phyloP scores from a whole-genome alignment of 92 coral and sea anemone genomes.

The Palythoa grandiflora region DNA sequence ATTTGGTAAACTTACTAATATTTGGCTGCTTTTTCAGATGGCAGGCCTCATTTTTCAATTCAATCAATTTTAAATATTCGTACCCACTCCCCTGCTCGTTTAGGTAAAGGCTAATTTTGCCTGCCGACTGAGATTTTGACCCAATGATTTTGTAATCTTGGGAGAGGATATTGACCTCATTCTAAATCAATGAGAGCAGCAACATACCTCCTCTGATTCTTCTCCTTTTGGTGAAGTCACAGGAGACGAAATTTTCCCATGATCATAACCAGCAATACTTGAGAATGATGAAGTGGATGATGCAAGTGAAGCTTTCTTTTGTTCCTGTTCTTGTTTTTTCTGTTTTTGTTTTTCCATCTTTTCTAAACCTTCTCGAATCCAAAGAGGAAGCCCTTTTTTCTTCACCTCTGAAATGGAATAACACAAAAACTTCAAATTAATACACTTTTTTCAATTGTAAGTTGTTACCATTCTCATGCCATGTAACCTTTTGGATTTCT shows the following conservation, averaged over 20 bases:
- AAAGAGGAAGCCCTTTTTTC: slow-evolving; percentile 92
- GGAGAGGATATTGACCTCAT: background rate
- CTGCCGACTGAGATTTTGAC: too few species aligned
- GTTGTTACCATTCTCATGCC: too few species aligned
- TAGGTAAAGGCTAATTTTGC: too few species aligned
- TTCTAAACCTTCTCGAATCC: slow-evolving; percentile 99
- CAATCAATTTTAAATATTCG: too few species aligned
- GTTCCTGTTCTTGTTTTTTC: slow-evolving; percentile 77
- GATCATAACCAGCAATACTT: slow-evolving; percentile 86
- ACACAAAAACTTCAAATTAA: background rate
- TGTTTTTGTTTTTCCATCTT: slow-evolving; percentile 93
- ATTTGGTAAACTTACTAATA: too few species aligned
- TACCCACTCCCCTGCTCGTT: too few species aligned
- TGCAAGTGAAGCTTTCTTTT: slow-evolving; percentile 68
- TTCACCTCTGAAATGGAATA: slow-evolving; percentile 77
- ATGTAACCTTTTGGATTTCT: too few species aligned
- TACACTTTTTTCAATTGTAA: too few species aligned
- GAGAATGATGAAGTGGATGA: slow-evolving; percentile 75
- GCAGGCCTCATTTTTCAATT: too few species aligned
- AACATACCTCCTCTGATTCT: slow-evolving; percentile 71
- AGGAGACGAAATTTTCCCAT: slow-evolving; percentile 78
- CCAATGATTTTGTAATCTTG: too few species aligned
- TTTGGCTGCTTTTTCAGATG: too few species aligned
- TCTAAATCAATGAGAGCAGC: background rate
- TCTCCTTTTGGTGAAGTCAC: slow-evolving; percentile 77